A percentile compares a stretch with the other conserved stretches of the same genome.
phyloP scores from a whole-genome alignment of 2,797 vertebrate species.

The Discoglossus pictus region DNA sequence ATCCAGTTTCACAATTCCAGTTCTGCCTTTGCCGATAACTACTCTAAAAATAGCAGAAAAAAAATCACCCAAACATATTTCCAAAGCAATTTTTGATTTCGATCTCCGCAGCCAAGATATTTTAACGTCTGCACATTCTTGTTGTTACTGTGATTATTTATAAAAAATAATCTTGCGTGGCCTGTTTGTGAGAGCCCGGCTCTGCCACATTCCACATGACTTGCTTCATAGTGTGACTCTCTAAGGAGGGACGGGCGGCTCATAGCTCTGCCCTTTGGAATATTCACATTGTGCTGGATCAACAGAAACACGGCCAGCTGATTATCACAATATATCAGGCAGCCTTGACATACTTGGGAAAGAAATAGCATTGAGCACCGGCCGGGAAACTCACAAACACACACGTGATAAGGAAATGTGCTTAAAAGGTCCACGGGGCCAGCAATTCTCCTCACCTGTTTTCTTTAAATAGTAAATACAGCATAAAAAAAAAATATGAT shows the following conservation, averaged over 20 bases:
- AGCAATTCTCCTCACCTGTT: no score
- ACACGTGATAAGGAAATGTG: no score
- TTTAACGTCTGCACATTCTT: neutral
- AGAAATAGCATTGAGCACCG: conserved; percentile 3
- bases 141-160: neutral
- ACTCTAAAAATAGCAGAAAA: conserved; percentile 1
- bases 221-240: conserved; percentile 20
- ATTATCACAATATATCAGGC: conserved; percentile 29
- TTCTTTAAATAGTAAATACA: no score
- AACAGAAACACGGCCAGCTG: conserved; percentile 24
- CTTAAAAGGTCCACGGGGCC: no score
- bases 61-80: neutral
- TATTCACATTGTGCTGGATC: conserved; percentile 21
- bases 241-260: conserved; percentile 8
- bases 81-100: neutral
- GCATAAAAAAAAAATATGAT: no score
- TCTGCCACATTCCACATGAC: conserved; percentile 30
- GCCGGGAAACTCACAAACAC: no score
- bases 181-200: neutral
- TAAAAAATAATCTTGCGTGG: neutral
- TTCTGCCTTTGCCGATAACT: no score
- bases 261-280: conserved; percentile 29
- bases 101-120: conserved; percentile 2
- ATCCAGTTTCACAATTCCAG: no score
- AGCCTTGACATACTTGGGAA: conserved; percentile 26